Base-by-base conservation (phyloP, 2,113 vertebrate species). In the Fukomys damarensis region DNA sequence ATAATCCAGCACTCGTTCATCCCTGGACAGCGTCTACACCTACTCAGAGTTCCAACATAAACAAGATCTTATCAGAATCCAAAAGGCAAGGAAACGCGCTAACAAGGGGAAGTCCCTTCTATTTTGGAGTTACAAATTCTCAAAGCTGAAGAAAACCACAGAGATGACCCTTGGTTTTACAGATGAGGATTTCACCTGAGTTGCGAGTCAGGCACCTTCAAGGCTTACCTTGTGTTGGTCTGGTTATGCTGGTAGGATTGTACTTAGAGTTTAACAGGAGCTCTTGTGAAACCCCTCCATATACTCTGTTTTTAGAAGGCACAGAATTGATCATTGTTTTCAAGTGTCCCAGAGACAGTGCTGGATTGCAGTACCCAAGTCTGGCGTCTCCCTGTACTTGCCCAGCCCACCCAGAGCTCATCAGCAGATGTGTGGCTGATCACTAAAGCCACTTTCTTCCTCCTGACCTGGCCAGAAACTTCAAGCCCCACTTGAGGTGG, bases 401-500 rank as follows among this genome's bases (percentile, higher is more conserved):
- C 30, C 32, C 43, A 86, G 77, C 49, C 90, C 58, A 87, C 63
- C 66, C 46, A 66, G 83, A 91, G 66, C 88, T 95, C 93, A 76
- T 41, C 11, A 80, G 79, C 86, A 95, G 85, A 93, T 49, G 56
- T 41, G 28, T 2, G 20, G 61, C 89, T 87, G 86, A 86, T 9
- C 19, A 68, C 52, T 17, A 80, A 94, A 91, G 72, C 77, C 85
- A 89, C 87, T 92, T 94, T 88, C 91, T 96, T 93, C 90, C 89
- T 91, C 56, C 6, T 20, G 26, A 54, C 56, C 89, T 70, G 32
- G 93, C 84, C 96, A 95, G 92, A 92, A 86, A 82, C 95, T 63
- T 94, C 88, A 83, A 89, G 96, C 85, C 85, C 91, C 89, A 85
- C 91, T 95, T 93, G 91, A 94, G 74, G 91, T 52, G 63, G 11